Evolutionary conservation across 2,113 vertebrate species (phyloP), one percentile per base, ranked within the genome.

Genomic region (Guaruba guarouba): DNA sequence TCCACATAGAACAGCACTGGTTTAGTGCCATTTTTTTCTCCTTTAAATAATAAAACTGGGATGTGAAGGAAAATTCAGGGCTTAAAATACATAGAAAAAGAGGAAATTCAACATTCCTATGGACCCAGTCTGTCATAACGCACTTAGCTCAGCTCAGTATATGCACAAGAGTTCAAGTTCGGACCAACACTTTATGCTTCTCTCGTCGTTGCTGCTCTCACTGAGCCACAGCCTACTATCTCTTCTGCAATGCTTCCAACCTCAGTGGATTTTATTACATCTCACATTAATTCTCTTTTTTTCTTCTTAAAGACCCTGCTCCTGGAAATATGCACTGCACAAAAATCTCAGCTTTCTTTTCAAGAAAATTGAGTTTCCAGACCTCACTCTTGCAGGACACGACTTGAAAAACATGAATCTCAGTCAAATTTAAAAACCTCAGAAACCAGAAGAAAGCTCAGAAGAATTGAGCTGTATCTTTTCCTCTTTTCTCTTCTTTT

Each of bases 341-440:
- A 78, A 88, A 73, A 84, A 81, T 84, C 48, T 90, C 73, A 76
- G 18, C 10, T 94, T 95, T 90, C 73, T 76, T 66, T 84, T 66
- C n/a, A 64, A 84, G 73, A 77, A 92, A 96, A 97, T 85, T 31
- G 68, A 66, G 52, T 93, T 97, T 94, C 88, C 95, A 96, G 93
- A 74, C 44, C 9, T 35, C n/a, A 29, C 10, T 66, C 18, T 69
- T 82, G 49, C 70, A 80, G 54, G 31, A 92, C 69, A 94, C 64
- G 44, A 31, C 28, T 91, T 73, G 91, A 70, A 95, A 95, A 94
- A 93, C 86, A 87, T 57, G 77, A 93, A 61, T 51, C 61, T 84
- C 44, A 55, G 66, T 82, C 73, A 95, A 92, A 55, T 19, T 27
- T 64, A 75, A 85, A 94, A 80, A 11, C 41, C 44, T 76, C 48